These are phyloP conservation scores for Helicoverpa armigera DNA, from an alignment of 1,140 invertebrate species.

Conservation along the genomic window DNA sequence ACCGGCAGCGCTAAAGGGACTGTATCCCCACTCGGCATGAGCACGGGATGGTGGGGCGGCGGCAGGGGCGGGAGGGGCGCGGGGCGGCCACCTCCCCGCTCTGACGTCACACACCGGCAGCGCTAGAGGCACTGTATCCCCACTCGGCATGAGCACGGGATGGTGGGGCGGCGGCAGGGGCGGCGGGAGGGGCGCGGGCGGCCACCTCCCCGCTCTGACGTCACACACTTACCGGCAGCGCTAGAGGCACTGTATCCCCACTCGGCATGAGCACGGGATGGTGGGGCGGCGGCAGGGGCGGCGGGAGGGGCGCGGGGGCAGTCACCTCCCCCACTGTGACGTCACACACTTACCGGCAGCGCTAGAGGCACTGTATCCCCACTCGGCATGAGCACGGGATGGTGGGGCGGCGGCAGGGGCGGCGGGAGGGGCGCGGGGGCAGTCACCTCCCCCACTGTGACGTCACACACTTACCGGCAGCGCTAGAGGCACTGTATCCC, in stretches of 20 bases:
- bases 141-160: conserved; percentile 93
- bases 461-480: conserved; percentile 91
- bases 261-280: conserved; percentile 93
- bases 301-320: conserved; percentile 74
- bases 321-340: conserved; percentile 73
- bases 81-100: conserved; percentile 3
- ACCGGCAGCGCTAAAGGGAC: conserved; percentile 90
- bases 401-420: conserved; percentile 86
- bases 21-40: conserved; percentile 92
- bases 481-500: conserved; percentile 90
- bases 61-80: conserved; percentile 78
- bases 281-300: conserved; percentile 84
- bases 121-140: conserved; percentile 90
- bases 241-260: conserved; percentile 90
- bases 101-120: conserved; percentile 87
- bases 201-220: conserved; percentile 79
- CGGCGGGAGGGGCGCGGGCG: conserved; percentile 68
- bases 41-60: conserved; percentile 90
- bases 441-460: conserved; percentile 66
- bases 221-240: conserved; percentile 90
- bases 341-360: conserved; percentile 91
- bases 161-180: conserved; percentile 87
- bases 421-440: conserved; percentile 70
- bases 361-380: conserved; percentile 91
- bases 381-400: conserved; percentile 93